phyloP scores from a whole-genome alignment of 2,888 invertebrate species.

The Trichopoda pennipes region DNA sequence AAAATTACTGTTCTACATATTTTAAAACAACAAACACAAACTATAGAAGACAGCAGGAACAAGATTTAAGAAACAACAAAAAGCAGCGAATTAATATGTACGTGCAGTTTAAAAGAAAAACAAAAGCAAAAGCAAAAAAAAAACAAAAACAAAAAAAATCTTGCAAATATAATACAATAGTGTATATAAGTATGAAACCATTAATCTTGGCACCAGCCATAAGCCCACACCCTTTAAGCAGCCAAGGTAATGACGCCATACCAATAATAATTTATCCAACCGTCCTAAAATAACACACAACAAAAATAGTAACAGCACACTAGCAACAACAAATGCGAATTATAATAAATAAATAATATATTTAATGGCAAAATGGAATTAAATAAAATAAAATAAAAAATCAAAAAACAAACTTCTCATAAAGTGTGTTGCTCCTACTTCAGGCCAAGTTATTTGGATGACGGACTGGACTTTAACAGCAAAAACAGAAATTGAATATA shows the following conservation, averaged over 20 bases:
- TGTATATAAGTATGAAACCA: slow-evolving; percentile 54
- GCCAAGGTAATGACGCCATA: slow-evolving; percentile 68
- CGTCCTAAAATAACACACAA: slow-evolving; percentile 29
- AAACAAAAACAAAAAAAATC: slow-evolving; percentile 28
- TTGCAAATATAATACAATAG: slow-evolving; percentile 18
- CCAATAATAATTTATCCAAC: slow-evolving; percentile 63
- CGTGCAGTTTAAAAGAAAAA: not conserved
- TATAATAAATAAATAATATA: slow-evolving; percentile 55
- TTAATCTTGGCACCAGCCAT: slow-evolving; percentile 67
- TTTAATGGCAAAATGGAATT: slow-evolving; percentile 20
- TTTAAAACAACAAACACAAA: not conserved
- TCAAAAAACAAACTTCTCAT: slow-evolving; percentile 9
- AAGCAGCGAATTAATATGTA: not conserved
- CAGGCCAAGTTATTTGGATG: slow-evolving; percentile 38
- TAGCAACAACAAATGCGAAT: slow-evolving; percentile 21
- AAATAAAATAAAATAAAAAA: slow-evolving; percentile 18
- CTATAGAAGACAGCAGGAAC: slow-evolving; percentile 16
- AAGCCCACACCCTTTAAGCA: slow-evolving; percentile 66
- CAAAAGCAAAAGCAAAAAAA: not conserved
- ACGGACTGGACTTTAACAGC: slow-evolving; percentile 55
- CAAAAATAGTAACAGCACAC: slow-evolving; percentile 10
- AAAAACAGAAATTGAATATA: slow-evolving; percentile 31
- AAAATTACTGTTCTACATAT: slow-evolving; percentile 21
- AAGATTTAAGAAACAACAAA: not conserved
- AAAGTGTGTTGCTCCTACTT: slow-evolving; percentile 12